phyloP scores from a whole-genome alignment of 2,888 invertebrate genomes.

The Pantelozetes paolii region DNA sequence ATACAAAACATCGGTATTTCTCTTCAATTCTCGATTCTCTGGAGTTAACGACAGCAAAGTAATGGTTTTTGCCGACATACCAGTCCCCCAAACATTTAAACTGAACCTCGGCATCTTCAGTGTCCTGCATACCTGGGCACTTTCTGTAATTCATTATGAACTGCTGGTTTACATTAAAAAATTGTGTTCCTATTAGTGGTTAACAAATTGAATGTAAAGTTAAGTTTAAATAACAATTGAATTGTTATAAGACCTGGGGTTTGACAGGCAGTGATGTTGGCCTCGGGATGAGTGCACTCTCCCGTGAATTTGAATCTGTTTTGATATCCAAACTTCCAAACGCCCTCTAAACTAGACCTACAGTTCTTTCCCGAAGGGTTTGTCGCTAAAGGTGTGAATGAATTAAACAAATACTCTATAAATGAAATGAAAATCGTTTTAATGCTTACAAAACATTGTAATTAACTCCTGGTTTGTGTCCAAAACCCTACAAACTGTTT shows the following conservation, averaged over 20 bases:
- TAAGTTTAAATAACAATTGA: not conserved
- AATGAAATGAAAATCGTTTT: not conserved
- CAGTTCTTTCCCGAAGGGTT: constrained; percentile 86
- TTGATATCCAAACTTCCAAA: constrained; percentile 92
- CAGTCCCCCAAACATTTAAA: constrained; percentile 90
- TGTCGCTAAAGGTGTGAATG: constrained; percentile 57
- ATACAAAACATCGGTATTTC: constrained; percentile 79
- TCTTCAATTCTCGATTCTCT: constrained; percentile 93
- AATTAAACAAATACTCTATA: too few species aligned
- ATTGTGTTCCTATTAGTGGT: constrained; percentile 65
- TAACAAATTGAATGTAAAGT: not conserved
- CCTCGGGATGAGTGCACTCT: constrained; percentile 79
- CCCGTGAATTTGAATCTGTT: constrained; percentile 74
- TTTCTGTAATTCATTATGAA: constrained; percentile 89
- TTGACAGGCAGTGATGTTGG: constrained; percentile 87
- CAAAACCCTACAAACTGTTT: constrained; percentile 69
- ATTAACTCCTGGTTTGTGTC: constrained; percentile 73
- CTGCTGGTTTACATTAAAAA: constrained; percentile 91
- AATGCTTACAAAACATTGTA: constrained; percentile 65
- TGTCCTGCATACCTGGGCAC: constrained; percentile 82
- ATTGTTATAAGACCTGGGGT: constrained; percentile 63
- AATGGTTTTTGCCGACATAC: constrained; percentile 93
- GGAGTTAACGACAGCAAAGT: constrained; percentile 93
- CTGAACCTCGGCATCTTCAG: constrained; percentile 85
- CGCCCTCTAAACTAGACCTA: constrained; percentile 84